Evolutionary conservation across 2,797 vertebrate species (phyloP), one percentile per base, ranked within the genome.

Genomic region (Macropodus opercularis): DNA sequence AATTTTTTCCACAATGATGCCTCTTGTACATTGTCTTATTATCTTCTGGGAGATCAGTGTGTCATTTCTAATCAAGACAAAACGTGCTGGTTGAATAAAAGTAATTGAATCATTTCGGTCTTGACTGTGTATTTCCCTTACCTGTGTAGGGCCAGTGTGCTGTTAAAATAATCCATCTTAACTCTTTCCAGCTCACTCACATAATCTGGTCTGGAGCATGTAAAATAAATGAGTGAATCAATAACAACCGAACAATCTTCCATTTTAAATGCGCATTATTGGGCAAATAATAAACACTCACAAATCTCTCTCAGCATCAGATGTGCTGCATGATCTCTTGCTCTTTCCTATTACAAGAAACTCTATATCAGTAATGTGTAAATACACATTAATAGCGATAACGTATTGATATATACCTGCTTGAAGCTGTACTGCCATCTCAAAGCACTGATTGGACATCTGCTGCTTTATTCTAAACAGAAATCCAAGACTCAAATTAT

Each of bases 381-480:
- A 47, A 13, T 15, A 44, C 1, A 38, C 19, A 6, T 24, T 27
- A 4, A n/a, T 39, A 4, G 3, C 42, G 35, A 59, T 8, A 48
- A 50, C 4, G 7, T 4, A 21, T 1, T 24, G 3, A 19, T 26
- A 35, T 10, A 8, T 69, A 94, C 93, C 90, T 80, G 90, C 75
- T 5, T 74, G 75, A 43, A 92, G 80, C 50, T 92, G 90, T 6
- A 89, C 85, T 21, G 60, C 77, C 89, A 94, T 91, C 74, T 94
- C 92, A 90, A 94, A 92, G 75, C 91, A 93, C 60, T 92, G 92
- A 77, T 91, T 92, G 48, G 77, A 84, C 86, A 94, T 91, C 52
- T 91, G 90, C 50, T 91, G 82, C 48, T 90, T 92, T 63, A 94
- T 90, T 83, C 92, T 93, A 68, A 42, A 63, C 78, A 47, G 47